A percentile compares a stretch with the other conserved stretches of the same genome.
These are phyloP conservation scores for Ptychoptera albimana DNA, from an alignment of 2,888 invertebrate species.

Conservation along the genomic window DNA sequence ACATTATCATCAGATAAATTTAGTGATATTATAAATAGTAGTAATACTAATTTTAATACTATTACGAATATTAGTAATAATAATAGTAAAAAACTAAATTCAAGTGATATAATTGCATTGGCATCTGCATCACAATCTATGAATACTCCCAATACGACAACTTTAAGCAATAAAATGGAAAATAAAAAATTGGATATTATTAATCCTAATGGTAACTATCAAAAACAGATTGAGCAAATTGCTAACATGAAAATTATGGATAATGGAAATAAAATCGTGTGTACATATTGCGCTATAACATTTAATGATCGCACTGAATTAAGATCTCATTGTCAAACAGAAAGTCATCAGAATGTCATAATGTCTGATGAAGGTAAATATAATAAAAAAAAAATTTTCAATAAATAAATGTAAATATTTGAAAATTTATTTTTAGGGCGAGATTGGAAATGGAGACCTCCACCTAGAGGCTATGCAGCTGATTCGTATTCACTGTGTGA, in stretches of 20 bases:
- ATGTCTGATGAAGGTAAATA: conserved; percentile 46
- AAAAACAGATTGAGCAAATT: conserved; percentile 11
- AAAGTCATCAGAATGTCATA: conserved; percentile 44
- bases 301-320: conserved; percentile 37
- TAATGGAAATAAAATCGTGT: conserved; percentile 22
- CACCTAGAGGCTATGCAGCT: conserved; percentile 47
- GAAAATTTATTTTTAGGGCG: conserved; percentile 23
- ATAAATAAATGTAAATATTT: not conserved
- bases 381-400: not conserved
- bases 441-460: conserved; percentile 51
- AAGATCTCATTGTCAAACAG: conserved; percentile 42
- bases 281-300: conserved; percentile 40
- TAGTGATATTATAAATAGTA: conserved; percentile 26
- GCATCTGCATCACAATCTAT: conserved; percentile 11
- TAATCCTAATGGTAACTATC: conserved; percentile 11
- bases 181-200: conserved; percentile 14
- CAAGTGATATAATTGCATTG: conserved; percentile 8
- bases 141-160: not conserved
- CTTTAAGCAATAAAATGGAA: conserved; percentile 9
- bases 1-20: conserved; percentile 28
- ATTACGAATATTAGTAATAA: conserved; percentile 11
- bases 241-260: conserved; percentile 2
- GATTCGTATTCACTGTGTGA: conserved; percentile 49
- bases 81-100: conserved; percentile 11
- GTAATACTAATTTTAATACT: conserved; percentile 12